Conservation (phyloP, 2,888 invertebrate species). For the Choreutis nemorana region DNA sequence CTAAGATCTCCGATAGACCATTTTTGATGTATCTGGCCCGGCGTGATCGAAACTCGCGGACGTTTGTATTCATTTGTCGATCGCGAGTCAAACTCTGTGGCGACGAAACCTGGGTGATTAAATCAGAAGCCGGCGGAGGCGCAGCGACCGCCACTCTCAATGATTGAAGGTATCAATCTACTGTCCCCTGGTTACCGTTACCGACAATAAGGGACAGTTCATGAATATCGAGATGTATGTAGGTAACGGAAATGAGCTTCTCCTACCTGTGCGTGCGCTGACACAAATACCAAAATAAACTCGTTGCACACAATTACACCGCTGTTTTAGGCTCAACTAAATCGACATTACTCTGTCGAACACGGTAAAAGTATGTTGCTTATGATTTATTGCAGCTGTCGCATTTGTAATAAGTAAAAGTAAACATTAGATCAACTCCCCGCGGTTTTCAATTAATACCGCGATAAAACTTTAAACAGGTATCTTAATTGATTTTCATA, state of each 20-base stretch:
- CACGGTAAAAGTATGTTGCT: conserved; percentile 10
- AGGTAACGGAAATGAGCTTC: conserved; percentile 58
- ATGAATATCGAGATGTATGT: conserved; percentile 46
- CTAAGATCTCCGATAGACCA: conserved; percentile 28
- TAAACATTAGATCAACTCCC: conserved; percentile 14
- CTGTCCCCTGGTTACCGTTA: conserved; percentile 55
- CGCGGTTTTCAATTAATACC: conserved; percentile 8
- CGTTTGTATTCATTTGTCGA: conserved; percentile 41
- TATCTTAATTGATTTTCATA: background rate
- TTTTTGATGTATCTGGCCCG: conserved; percentile 38
- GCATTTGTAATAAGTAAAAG: conserved; percentile 16
- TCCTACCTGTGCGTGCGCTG: conserved; percentile 43
- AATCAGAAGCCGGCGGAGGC: conserved; percentile 51
- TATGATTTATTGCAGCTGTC: conserved; percentile 22
- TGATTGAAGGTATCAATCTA: conserved; percentile 62
- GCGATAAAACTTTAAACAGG: conserved; percentile 1
- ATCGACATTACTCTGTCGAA: conserved; percentile 31
- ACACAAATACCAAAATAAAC: conserved; percentile 53
- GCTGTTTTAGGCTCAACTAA: conserved; percentile 29
- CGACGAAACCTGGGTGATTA: conserved; percentile 58
- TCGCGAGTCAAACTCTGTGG: conserved; percentile 18
- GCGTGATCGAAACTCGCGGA: conserved; percentile 47
- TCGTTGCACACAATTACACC: conserved; percentile 46
- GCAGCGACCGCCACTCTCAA: conserved; percentile 46
- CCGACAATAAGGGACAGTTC: conserved; percentile 54